Conservation (phyloP, 2,888 invertebrate species). For the Mycogona germanica region DNA sequence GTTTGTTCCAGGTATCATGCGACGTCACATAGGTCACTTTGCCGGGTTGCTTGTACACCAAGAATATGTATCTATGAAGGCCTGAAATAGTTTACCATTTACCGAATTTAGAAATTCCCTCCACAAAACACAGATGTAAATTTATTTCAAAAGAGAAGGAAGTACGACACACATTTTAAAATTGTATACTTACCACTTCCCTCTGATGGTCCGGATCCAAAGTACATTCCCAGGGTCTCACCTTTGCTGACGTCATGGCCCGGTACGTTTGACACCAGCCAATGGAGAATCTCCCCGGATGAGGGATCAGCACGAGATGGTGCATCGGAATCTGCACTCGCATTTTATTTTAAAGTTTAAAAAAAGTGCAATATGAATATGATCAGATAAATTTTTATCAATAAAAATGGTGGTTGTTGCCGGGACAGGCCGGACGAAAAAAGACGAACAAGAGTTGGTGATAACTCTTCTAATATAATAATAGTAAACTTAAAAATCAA, state of each 20-base stretch:
- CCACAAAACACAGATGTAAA: too few species aligned
- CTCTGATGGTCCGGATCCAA: conserved; percentile 37
- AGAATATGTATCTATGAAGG: conserved; percentile 22
- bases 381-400: too few species aligned
- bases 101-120: background rate
- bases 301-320: conserved; percentile 36
- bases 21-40: conserved; percentile 8
- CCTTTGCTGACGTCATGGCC: conserved; percentile 34
- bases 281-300: conserved; percentile 38
- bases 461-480: too few species aligned
- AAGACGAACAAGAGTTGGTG: too few species aligned
- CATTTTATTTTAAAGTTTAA: too few species aligned
- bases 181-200: conserved; percentile 29
- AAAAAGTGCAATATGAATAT: too few species aligned
- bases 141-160: too few species aligned
- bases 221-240: conserved; percentile 33
- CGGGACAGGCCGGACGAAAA: too few species aligned
- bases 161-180: background rate
- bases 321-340: conserved; percentile 37
- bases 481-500: background rate
- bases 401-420: too few species aligned
- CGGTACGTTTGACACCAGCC: conserved; percentile 39
- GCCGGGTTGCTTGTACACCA: conserved; percentile 22
- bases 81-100: conserved; percentile 2
- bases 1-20: background rate